Evolutionary conservation across 2,888 invertebrate genomes (phyloP).

Genomic region (Andrena marginata): DNA sequence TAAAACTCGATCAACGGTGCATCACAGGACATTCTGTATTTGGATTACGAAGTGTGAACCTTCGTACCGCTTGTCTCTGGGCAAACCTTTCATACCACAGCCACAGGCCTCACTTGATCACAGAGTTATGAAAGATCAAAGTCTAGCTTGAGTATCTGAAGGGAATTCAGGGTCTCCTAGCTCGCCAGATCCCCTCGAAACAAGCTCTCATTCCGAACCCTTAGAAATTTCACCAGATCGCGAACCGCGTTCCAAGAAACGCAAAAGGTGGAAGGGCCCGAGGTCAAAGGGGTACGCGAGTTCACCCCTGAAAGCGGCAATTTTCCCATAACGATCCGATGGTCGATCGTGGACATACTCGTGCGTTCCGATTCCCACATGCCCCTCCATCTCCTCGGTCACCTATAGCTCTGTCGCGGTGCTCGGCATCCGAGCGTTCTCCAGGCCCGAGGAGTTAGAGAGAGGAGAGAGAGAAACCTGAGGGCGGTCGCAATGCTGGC

Average conservation of each 20-base stretch:
- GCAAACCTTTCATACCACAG: too few relatives aligned
- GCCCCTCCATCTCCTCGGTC: slow-evolving; percentile 19
- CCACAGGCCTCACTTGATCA: too few relatives aligned
- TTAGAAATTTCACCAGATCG: neutral
- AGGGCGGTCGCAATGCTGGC: slow-evolving; percentile 51
- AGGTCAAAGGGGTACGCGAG: slow-evolving; percentile 7
- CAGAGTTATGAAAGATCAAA: too few relatives aligned
- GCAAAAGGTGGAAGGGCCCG: slow-evolving; percentile 1
- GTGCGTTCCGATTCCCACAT: slow-evolving; percentile 58
- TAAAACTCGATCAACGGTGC: too few relatives aligned
- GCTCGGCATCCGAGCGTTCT: slow-evolving; percentile 36
- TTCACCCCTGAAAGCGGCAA: slow-evolving; percentile 4
- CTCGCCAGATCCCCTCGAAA: too few relatives aligned
- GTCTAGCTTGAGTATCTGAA: too few relatives aligned
- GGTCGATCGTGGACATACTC: slow-evolving; percentile 35
- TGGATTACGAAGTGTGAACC: too few relatives aligned
- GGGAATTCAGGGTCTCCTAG: neutral
- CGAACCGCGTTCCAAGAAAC: neutral
- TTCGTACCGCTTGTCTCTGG: too few relatives aligned
- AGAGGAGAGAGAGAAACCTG: neutral
- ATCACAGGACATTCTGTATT: too few relatives aligned
- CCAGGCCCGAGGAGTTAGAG: too few relatives aligned
- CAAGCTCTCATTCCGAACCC: too few relatives aligned
- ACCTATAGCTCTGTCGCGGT: neutral
- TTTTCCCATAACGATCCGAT: slow-evolving; percentile 47